Evolutionary conservation across 2,797 vertebrate genomes (phyloP), one percentile per base, ranked within the genome.

Genomic region (Momotus momota): DNA sequence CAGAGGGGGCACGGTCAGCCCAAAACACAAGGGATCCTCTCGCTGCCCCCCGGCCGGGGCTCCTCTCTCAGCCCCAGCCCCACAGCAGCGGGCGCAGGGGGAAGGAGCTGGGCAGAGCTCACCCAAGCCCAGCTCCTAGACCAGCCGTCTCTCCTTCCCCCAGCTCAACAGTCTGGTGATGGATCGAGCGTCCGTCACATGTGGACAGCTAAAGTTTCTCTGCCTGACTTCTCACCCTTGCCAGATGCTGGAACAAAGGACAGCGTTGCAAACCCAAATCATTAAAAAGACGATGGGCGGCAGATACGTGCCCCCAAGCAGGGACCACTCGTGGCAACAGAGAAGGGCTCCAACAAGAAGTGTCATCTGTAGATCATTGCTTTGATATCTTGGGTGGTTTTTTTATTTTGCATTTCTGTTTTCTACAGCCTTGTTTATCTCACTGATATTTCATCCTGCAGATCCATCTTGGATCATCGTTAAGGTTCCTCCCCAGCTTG

Each of bases 401-500:
- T 71, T 83, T 92, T 71, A 81, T 62, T 55, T 90, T 40, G 51
- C 64, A 22, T 29, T 82, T 90, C 78, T 79, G 45, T 79, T 94
- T 81, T 77, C 70, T 52, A 54, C 1, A 14, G 81, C 74, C 49
- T 82, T 86, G 64, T 93, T 97, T 95, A 95, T 75, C 66, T 89
- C 40, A 0, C 60, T 70, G 91, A 14, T 93, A 94, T 87, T 95
- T 97, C 93, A 93, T 94, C 87, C 90, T 72, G 67, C 71, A 81
- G 83, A 85, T 91, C 85, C 91, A 86, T 90, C 88, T 79, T 14
- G 12, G 88, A 92, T 95, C 86, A 38, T 64, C 2, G 0, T 71
- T 94, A 84, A 73, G 79, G 85, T 61, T 81, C 92, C 77, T 96
- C 93, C 88, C 86, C 83, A 35, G 93, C 93, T 97, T 67, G 64